Percentiles rank a stretch among this genome's conserved stretches.
Evolutionary conservation across 1,140 invertebrate genomes (phyloP).

Genomic region (Temnothorax nylanderi): DNA sequence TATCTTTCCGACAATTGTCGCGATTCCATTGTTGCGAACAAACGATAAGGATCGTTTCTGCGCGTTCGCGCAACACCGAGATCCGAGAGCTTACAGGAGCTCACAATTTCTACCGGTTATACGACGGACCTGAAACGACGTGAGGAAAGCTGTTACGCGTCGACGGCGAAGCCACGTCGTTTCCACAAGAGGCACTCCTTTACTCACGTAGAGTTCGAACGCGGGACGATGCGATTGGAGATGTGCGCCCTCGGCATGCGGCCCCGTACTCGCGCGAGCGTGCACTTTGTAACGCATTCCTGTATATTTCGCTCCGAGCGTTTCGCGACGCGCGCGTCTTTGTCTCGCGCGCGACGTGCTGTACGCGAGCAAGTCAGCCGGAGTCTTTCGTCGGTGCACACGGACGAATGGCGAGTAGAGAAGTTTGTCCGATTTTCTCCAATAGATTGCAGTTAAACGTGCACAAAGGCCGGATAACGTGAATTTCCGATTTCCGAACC

Average conservation of each 20-base stretch:
- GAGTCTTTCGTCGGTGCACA: conserved; percentile 21
- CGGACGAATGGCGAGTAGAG: conserved; percentile 29
- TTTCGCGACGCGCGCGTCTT: conserved; percentile 53
- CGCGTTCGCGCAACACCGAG: background rate
- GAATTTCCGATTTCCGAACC: conserved; percentile 47
- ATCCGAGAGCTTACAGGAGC: background rate
- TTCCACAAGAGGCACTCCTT: conserved; percentile 25
- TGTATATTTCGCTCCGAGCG: conserved; percentile 54
- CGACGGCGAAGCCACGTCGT: background rate
- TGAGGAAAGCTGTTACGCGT: conserved; percentile 31
- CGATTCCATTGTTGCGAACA: background rate
- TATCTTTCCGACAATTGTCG: background rate
- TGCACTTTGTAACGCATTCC: conserved; percentile 59
- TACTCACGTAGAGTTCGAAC: conserved; percentile 4
- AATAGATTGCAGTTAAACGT: conserved; percentile 27
- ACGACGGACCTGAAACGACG: conserved; percentile 1
- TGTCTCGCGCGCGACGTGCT: conserved; percentile 30
- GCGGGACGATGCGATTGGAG: conserved; percentile 46
- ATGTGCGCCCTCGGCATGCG: conserved; percentile 47
- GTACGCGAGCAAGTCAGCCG: background rate
- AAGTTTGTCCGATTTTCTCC: conserved; percentile 35
- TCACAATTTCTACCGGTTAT: conserved; percentile 2
- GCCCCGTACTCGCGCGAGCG: conserved; percentile 12
- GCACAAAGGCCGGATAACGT: conserved; percentile 24
- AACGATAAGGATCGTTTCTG: background rate